Percentiles rank a stretch among this genome's conserved stretches.
Evolutionary conservation across 1,140 invertebrate genomes (phyloP).

Genomic region (Anoplolepis gracilipes): DNA sequence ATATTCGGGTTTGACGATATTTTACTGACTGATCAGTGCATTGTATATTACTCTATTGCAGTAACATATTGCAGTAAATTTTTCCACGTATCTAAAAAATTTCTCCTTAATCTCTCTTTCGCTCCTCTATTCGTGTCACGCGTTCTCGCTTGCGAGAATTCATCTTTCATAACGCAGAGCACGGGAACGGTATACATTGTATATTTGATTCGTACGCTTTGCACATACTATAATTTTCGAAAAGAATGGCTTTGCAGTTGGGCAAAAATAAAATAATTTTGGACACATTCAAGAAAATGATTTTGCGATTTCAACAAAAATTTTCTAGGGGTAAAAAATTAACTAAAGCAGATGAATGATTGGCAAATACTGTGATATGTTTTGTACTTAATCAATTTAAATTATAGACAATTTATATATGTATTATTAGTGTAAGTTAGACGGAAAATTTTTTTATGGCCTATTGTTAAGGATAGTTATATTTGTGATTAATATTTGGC

Average conservation of each 20-base stretch:
- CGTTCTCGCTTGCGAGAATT: neutral
- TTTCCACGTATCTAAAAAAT: neutral
- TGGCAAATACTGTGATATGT: no score
- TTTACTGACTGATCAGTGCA: neutral
- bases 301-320: no score
- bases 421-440: no score
- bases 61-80: neutral
- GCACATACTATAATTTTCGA: neutral
- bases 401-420: no score
- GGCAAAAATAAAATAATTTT: no score
- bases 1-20: neutral
- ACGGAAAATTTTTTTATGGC: no score
- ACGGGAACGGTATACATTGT: neutral
- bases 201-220: slow-evolving; percentile 26
- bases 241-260: slow-evolving; percentile 2
- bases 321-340: no score
- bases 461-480: no score
- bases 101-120: neutral
- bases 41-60: neutral
- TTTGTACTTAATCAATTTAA: no score
- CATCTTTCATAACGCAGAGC: slow-evolving; percentile 6
- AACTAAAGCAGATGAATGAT: no score
- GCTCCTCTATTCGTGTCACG: neutral
- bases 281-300: no score
- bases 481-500: no score